Base-by-base conservation (phyloP, 2,888 invertebrate genomes). In the Adelognathus sp. region DNA sequence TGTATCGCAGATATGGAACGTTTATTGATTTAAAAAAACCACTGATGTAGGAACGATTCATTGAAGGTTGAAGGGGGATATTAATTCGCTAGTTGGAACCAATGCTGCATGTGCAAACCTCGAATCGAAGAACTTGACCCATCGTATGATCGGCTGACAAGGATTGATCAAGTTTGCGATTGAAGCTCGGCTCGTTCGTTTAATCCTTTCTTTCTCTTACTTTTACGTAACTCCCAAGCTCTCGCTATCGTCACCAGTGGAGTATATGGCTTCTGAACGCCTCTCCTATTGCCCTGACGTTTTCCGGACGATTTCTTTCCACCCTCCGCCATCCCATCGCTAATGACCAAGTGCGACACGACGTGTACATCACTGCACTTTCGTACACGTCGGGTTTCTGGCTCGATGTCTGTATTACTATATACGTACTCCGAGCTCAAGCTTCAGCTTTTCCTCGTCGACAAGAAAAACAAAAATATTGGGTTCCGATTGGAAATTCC, bases 201-300 rank as follows among this genome's bases (percentile, higher is more conserved):
- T 52, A 29, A 29, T 16, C 21, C 11, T 46, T 39, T 60, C 54
- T 41, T 31, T 9, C 31, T 61, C 27, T 56, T 54, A 54, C 54
- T 73, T 64, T 81, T 81, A 81, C 80, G 80, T 81, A 81, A 81
- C 72, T 63, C 61, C 52, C 46, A 54, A 75, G 67, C 61, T 74
- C 56, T 69, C 60, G 70, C 44, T 31, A 31, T 54, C 39, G 58
- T 56, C 58, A 54, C 63, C 27, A 16, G 54, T 16, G 18, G 31
- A 52, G 52, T 50, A 58, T 69, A 77, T 64, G 78, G 78, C 72
- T 77, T 77, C 77, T 31, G 46, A 61, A n/a, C 52, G 24, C 29
- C 31, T n/a, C 14, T 31, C 31, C 27, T 50, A 33, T 39, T 39
- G 31, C 39, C 29, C 33, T 54, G 27, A 61, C 72, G 63, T 39